Conservation (phyloP, 2,797 vertebrate species). For the Cetoscarus ocellatus region DNA sequence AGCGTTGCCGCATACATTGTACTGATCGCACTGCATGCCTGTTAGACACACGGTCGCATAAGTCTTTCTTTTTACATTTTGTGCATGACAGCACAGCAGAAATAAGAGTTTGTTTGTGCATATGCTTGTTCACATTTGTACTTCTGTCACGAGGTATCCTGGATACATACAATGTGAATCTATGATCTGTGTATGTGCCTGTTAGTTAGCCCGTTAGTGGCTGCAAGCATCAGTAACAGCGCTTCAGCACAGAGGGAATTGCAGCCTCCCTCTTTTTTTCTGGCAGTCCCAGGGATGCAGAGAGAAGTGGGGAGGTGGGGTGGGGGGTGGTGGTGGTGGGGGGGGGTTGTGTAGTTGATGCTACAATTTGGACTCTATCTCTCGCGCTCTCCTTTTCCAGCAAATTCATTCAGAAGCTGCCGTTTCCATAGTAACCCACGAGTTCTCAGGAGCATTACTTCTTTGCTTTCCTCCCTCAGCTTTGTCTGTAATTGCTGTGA, state of each 20-base stretch:
- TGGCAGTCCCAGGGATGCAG: conserved; percentile 64
- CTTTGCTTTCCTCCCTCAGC: conserved; percentile 73
- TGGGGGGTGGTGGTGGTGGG: conserved; percentile 9
- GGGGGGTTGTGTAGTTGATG: conserved; percentile 55
- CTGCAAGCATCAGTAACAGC: conserved; percentile 41
- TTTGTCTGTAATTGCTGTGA: conserved; percentile 80
- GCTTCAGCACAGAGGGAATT: conserved; percentile 49
- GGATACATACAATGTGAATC: conserved; percentile 5
- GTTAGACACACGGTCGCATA: too few relatives aligned
- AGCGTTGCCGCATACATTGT: conserved; percentile 8
- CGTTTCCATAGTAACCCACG: conserved; percentile 82
- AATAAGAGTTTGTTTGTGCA: not conserved
- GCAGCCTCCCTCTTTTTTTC: conserved; percentile 64
- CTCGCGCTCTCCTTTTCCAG: conserved; percentile 60
- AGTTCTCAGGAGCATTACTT: conserved; percentile 80
- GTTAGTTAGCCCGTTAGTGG: conserved; percentile 6
- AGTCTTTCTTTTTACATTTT: not conserved
- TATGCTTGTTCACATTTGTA: not conserved
- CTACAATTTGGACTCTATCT: conserved; percentile 81
- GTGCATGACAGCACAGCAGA: not conserved
- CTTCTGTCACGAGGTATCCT: conserved; percentile 1
- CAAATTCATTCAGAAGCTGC: conserved; percentile 83
- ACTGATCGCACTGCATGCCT: conserved; percentile 15
- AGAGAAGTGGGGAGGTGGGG: conserved; percentile 24
- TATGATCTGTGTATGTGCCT: conserved; percentile 9